These are phyloP conservation scores for Polyergus mexicanus DNA, from an alignment of 1,140 invertebrate genomes.

Conservation along the genomic window DNA sequence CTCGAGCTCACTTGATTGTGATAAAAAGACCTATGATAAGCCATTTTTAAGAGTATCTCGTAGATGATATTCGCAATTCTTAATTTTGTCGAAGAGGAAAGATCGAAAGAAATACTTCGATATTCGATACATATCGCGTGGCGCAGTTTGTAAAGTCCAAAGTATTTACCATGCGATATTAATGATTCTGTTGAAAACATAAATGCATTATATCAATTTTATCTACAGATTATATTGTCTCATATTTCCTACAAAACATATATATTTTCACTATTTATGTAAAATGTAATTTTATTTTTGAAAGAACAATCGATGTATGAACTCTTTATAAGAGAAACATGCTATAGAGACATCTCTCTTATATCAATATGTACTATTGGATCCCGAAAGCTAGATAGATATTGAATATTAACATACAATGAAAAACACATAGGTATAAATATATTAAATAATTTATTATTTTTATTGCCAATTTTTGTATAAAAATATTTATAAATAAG, in stretches of 20 bases:
- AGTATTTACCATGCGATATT: neutral
- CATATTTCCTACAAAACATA: neutral
- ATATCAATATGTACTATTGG: neutral
- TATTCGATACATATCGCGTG: neutral
- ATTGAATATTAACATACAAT: constrained; percentile 38
- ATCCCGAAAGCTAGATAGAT: neutral
- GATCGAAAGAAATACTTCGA: neutral
- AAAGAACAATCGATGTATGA: neutral
- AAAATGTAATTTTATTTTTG: neutral
- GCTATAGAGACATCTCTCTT: constrained; percentile 22
- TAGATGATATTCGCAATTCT: no score
- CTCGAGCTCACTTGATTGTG: no score
- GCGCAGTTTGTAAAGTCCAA: neutral
- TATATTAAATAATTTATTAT: constrained; percentile 42
- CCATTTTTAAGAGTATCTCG: no score
- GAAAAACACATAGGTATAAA: neutral
- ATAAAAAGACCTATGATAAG: no score
- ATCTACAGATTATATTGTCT: neutral
- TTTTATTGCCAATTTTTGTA: constrained; percentile 22
- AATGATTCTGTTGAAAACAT: neutral
- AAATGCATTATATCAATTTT: neutral
- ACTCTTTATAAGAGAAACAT: neutral
- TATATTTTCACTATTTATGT: neutral
- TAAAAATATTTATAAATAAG: constrained; percentile 48
- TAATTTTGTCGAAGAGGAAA: neutral